phyloP scores from a whole-genome alignment of 1,140 invertebrate species.

The Oedothorax gibbosus region DNA sequence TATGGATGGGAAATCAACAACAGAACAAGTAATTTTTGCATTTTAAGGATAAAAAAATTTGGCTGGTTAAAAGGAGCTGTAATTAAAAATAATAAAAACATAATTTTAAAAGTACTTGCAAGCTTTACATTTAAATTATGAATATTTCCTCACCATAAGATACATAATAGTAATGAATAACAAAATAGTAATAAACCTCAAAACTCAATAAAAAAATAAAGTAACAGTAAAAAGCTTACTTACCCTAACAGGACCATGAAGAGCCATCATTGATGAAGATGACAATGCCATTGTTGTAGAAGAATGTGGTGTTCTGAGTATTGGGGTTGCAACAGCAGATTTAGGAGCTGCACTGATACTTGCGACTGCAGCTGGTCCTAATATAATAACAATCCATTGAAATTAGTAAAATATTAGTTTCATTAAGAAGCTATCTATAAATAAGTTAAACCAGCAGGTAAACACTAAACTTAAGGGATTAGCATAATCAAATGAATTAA shows the following conservation, averaged over 20 bases:
- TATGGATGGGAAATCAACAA: no score
- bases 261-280: conserved; percentile 44
- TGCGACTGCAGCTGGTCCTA: conserved; percentile 71
- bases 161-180: background rate
- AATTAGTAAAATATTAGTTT: no score
- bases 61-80: no score
- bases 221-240: background rate
- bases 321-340: conserved; percentile 71
- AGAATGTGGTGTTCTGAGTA: conserved; percentile 66
- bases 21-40: no score
- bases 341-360: conserved; percentile 71
- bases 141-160: no score
- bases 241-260: conserved; percentile 51
- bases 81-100: no score
- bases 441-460: background rate
- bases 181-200: background rate
- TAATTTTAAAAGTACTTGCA: no score
- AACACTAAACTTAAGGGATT: background rate
- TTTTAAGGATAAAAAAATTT: no score
- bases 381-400: no score
- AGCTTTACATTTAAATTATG: no score
- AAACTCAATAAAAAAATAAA: background rate
- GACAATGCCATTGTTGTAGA: conserved; percentile 48
- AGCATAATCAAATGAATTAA: background rate
- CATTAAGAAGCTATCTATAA: background rate